Base-by-base conservation (phyloP, 2,888 invertebrate species). In the Parnassius mnemosyne region DNA sequence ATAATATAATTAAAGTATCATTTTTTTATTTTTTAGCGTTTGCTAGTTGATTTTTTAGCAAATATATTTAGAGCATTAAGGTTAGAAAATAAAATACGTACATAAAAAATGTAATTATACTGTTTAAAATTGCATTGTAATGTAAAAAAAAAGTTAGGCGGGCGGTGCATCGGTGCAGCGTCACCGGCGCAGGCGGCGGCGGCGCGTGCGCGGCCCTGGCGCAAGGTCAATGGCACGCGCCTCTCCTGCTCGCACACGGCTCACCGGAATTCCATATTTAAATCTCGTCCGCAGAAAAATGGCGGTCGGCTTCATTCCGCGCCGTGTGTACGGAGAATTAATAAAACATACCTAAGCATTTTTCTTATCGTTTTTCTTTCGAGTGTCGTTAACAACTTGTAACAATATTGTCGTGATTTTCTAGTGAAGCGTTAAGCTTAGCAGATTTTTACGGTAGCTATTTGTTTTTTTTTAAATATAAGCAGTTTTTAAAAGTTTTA, bases 211-310 rank as follows among this genome's bases (percentile, higher is more conserved):
- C 85, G 84, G 85, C 85, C 84, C 85, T 83, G 84, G 80, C 81
- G 83, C 90, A 89, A 89, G 89, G 90, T 91, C 90, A 91, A 89
- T 91, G 89, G 89, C 90, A 89, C 87, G 87, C 87, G 84, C 76
- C 87, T 85, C 85, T 90, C 90, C 86, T 84, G 83, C 90, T 90
- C 90, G 85, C 89, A 89, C 91, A 89, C 90, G 90, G 85, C 89
- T 89, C 91, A 89, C 90, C 90, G 90, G 90, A 89, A 91, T 91
- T 89, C 91, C 91, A 91, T 90, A 90, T 91, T 91, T 91, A 90
- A 91, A 90, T 90, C 89, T 89, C 89, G 89, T 87, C 90, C 89
- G 90, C 89, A 90, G 89, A 91, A 91, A 91, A 90, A 90, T 89
- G 89, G 89, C 91, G 87, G 85, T 85, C 75, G 77, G 72, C 84